phyloP scores from a whole-genome alignment of 2,888 invertebrate genomes.

The Galerucella nymphaeae region DNA sequence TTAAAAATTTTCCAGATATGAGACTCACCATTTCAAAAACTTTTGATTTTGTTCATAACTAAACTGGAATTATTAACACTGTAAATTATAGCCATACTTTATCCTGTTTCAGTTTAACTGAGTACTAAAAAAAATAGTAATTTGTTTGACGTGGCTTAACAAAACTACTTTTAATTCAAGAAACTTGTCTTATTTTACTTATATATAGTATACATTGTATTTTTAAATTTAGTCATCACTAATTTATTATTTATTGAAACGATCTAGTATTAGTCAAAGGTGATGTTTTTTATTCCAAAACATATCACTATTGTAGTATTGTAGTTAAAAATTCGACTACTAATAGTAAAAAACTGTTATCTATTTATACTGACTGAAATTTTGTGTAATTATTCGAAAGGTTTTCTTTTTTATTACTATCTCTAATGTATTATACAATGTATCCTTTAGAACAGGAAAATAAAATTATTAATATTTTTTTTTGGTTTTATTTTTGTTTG shows the following conservation, averaged over 20 bases:
- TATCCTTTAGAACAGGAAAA: slow-evolving; percentile 40
- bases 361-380: slow-evolving; percentile 25
- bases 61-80: background rate
- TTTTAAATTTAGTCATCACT: background rate
- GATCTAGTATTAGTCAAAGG: background rate
- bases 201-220: background rate
- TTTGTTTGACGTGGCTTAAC: too few species aligned
- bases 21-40: background rate
- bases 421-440: slow-evolving; percentile 32
- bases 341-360: slow-evolving; percentile 11
- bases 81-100: too few species aligned
- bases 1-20: background rate
- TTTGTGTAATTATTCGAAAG: slow-evolving; percentile 22
- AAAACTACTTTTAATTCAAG: too few species aligned
- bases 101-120: too few species aligned
- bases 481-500: background rate
- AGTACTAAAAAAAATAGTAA: too few species aligned
- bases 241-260: background rate
- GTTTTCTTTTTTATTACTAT: slow-evolving; percentile 20
- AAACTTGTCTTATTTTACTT: background rate
- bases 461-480: slow-evolving; percentile 21
- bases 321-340: slow-evolving; percentile 1
- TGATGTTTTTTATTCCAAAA: slow-evolving; percentile 8
- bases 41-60: background rate
- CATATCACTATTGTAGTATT: slow-evolving; percentile 23